Conservation (phyloP, 1,140 invertebrate species). For the Tenebrio molitor region DNA sequence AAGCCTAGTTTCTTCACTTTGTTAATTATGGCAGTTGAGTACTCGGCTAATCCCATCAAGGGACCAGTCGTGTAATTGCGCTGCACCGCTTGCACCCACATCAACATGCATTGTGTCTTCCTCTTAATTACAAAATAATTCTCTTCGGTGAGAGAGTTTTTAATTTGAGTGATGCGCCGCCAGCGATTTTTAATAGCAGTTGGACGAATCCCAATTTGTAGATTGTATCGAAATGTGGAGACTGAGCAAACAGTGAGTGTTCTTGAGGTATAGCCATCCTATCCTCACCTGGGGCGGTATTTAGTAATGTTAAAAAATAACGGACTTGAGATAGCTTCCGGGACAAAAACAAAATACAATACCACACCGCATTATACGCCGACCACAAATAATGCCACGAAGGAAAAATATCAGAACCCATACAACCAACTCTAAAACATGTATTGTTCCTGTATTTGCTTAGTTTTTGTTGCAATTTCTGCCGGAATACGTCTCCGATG, state of each 20-base stretch:
- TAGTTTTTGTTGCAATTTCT: conserved; percentile 45
- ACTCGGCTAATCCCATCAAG: conserved; percentile 9
- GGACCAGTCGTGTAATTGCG: not conserved
- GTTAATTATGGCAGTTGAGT: conserved; percentile 10
- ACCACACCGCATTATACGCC: conserved; percentile 27
- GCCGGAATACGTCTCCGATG: conserved; percentile 36
- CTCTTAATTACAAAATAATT: not conserved
- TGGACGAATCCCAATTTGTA: not conserved
- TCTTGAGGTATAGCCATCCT: conserved; percentile 8
- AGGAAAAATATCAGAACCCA: conserved; percentile 1
- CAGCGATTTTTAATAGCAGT: not conserved
- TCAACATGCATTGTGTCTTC: not conserved
- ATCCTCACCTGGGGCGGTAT: conserved; percentile 9
- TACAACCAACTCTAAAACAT: conserved; percentile 14
- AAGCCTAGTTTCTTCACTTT: conserved; percentile 16
- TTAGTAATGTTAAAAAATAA: conserved; percentile 37
- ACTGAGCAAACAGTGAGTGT: conserved; percentile 1
- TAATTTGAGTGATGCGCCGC: not conserved
- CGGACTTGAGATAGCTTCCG: conserved; percentile 31
- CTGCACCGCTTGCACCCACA: not conserved
- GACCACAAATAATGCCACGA: conserved; percentile 38
- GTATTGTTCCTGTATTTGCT: conserved; percentile 46
- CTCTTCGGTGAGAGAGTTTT: not conserved
- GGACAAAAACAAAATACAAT: conserved; percentile 41
- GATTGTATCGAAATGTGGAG: conserved; percentile 17